Percentiles rank a stretch among this genome's conserved stretches.
phyloP scores from a whole-genome alignment of 2,797 vertebrate genomes.

The Micrastur ruficollis region DNA sequence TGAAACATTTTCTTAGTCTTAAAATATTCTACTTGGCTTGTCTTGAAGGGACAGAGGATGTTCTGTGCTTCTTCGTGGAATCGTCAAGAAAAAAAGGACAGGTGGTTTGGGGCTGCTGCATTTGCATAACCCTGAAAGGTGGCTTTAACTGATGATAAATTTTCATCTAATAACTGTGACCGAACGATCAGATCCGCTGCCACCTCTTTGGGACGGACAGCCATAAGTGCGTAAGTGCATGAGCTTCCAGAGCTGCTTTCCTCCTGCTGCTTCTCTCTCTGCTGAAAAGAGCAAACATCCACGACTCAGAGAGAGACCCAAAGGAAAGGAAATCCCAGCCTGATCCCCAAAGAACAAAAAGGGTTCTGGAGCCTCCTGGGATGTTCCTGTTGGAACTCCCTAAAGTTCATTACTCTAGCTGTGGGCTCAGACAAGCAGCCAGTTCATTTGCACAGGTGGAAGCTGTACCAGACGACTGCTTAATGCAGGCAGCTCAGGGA shows the following conservation, averaged over 20 bases:
- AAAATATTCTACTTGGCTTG: constrained; percentile 2
- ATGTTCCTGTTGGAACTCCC: not conserved
- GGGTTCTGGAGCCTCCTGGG: not conserved
- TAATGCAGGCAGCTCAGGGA: fast-evolving
- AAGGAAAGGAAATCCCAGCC: not conserved
- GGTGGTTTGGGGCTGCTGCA: not conserved
- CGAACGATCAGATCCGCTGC: not conserved
- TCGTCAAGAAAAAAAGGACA: not conserved
- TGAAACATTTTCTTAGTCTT: not conserved
- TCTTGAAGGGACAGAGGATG: not conserved
- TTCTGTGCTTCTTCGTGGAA: not conserved
- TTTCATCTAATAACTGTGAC: constrained; percentile 57
- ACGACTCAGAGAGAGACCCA: not conserved
- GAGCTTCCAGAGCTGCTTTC: not conserved
- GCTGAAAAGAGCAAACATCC: not conserved
- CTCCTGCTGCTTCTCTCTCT: not conserved
- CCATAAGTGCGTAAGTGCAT: not conserved
- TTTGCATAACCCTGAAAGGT: constrained; percentile 48
- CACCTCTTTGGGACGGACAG: not conserved
- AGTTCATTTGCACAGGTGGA: not conserved
- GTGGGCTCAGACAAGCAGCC: not conserved
- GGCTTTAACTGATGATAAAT: constrained; percentile 38
- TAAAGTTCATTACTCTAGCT: not conserved
- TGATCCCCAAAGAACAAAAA: not conserved
- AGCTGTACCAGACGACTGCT: not conserved